phyloP scores from a whole-genome alignment of 1,140 invertebrate species.

The Asbolus verrucosus region DNA sequence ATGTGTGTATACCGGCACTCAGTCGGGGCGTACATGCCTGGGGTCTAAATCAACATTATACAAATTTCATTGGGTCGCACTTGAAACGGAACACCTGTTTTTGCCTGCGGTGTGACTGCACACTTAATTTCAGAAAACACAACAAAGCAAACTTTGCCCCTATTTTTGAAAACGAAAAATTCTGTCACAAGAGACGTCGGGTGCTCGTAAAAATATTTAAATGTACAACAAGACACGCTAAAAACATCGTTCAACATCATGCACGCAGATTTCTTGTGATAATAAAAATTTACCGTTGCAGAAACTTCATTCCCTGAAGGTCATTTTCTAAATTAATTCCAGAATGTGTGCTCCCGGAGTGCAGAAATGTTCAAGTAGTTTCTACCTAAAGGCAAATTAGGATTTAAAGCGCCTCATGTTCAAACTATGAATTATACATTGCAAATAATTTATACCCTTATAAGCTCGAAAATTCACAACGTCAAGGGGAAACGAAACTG shows the following conservation, averaged over 20 bases:
- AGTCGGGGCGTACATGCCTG: background rate
- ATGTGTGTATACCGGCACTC: constrained; percentile 16
- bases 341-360: constrained; percentile 14
- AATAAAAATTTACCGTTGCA: too few relatives aligned
- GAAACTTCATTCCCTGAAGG: constrained; percentile 8
- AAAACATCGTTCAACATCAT: too few relatives aligned
- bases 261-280: too few relatives aligned
- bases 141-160: background rate
- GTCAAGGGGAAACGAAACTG: constrained; percentile 17
- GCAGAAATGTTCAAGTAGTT: constrained; percentile 29
- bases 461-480: constrained; percentile 34
- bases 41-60: constrained; percentile 26
- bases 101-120: background rate
- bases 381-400: constrained; percentile 16
- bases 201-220: too few relatives aligned
- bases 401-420: constrained; percentile 33
- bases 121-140: background rate
- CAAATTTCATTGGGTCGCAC: constrained; percentile 4
- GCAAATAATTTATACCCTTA: constrained; percentile 30
- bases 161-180: too few relatives aligned
- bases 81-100: constrained; percentile 31
- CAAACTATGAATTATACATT: constrained; percentile 36
- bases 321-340: constrained; percentile 26
- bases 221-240: too few relatives aligned
- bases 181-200: too few relatives aligned